Evolutionary conservation across 1,140 invertebrate genomes (phyloP).

Genomic region (Tribolium castaneum): DNA sequence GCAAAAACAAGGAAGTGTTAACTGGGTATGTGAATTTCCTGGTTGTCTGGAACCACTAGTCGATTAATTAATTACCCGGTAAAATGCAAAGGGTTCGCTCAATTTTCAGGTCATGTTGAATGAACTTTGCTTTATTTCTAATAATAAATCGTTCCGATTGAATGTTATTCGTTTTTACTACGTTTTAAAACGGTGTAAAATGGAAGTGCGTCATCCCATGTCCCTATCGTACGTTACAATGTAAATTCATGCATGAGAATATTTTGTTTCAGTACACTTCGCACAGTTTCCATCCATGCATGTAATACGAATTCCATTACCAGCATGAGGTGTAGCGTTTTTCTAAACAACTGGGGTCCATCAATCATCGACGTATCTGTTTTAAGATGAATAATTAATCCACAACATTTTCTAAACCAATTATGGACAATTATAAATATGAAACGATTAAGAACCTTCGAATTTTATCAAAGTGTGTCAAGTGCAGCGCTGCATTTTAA

Average conservation of each 20-base stretch:
- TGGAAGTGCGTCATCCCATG: neutral
- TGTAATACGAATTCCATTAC: conserved; percentile 19
- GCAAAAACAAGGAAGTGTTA: neutral
- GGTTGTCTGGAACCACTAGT: neutral
- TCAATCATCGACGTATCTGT: neutral
- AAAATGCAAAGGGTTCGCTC: neutral
- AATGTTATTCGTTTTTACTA: too few species aligned
- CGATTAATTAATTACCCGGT: neutral
- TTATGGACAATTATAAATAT: neutral
- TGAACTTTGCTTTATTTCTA: neutral
- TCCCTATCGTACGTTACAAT: neutral
- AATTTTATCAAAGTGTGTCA: conserved; percentile 8
- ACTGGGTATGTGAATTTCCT: neutral
- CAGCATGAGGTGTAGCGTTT: neutral
- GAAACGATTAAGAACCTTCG: neutral
- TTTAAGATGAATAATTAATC: neutral
- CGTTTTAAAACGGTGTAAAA: neutral
- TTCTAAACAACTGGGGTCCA: neutral
- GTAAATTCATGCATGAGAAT: neutral
- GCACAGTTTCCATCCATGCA: conserved; percentile 9
- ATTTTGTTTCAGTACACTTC: neutral
- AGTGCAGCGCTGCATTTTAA: neutral
- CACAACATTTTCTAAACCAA: neutral
- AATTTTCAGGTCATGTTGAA: neutral
- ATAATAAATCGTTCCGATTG: too few species aligned